Base-by-base conservation (phyloP, 2,888 invertebrate genomes). In the Zelleria hepariella region DNA sequence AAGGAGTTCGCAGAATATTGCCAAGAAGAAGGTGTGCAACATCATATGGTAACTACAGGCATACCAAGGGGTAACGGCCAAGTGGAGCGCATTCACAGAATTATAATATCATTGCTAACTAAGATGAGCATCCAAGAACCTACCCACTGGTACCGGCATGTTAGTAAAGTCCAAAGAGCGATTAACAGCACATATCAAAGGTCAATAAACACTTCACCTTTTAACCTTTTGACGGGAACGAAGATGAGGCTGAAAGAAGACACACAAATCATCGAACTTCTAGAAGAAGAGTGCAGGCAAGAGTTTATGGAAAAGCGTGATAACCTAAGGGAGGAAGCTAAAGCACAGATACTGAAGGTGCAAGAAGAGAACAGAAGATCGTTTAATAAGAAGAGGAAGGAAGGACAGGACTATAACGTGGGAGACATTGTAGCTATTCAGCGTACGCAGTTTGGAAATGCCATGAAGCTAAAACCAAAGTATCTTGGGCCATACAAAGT, bases 21-120 rank as follows among this genome's bases (percentile, higher is more conserved):
- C 63, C 27, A 66, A n/a, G 64, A 64, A 0, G 72, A 80, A 59
- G 64, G 64, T 1, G 77, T 81, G 15, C 59, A 70, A 48, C 73
- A 74, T 59, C 61, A 68, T 1, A 47, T 60, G 4, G 74, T 68
- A 66, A 65, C 67, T 2, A 67, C 66, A 6, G 66, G 77, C 4
- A 63, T 77, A 4, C 74, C 78, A 15, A 59, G 75, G 49, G 70
- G 72, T 8, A n/a, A n/a, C n/a, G n/a, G n/a, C n/a, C 72, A 73
- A 0, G 71, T 72, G 60, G 64, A 68, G 48, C 48, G 73, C 25
- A 62, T 72, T 0, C 67, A 77, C 59, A 61, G 65, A 15, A 68
- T 65, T 1, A 63, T 76, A 2, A 70, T 73, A 56, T 66, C 72
- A 0, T 61, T 73, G 10, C 49, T 78, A 8, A 66, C 74, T 1